These are phyloP conservation scores for Bovichtus diacanthus DNA, from an alignment of 2,797 vertebrate species.

Conservation along the genomic window DNA sequence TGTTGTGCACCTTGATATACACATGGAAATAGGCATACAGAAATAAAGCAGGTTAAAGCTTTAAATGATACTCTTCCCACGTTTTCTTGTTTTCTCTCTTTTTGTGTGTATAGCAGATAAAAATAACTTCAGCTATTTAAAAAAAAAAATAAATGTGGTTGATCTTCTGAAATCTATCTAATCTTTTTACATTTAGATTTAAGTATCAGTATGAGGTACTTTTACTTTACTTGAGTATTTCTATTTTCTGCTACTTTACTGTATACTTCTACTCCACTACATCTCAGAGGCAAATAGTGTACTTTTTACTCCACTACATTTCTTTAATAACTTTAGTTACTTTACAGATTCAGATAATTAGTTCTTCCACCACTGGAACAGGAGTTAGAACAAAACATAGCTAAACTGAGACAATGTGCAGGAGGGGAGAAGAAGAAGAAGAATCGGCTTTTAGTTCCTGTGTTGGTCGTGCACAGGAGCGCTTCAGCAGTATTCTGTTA, in stretches of 20 bases:
- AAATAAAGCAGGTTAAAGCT: background rate
- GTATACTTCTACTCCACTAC: no score
- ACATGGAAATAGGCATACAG: background rate
- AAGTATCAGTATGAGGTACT: no score
- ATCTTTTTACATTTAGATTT: background rate
- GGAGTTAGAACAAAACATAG: no score
- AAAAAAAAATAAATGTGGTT: background rate
- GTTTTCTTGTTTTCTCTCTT: background rate
- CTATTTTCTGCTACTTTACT: no score
- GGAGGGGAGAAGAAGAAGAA: slow-evolving; percentile 1
- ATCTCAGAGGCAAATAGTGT: no score
- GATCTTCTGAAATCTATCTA: background rate
- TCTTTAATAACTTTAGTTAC: no score
- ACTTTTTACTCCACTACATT: no score
- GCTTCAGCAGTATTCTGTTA: background rate
- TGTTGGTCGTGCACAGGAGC: background rate
- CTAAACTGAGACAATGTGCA: background rate
- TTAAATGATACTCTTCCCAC: slow-evolving; percentile 3
- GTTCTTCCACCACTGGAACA: no score
- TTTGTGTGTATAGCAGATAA: background rate
- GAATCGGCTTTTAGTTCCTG: background rate
- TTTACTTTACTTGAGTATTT: no score
- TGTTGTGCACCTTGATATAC: slow-evolving; percentile 5
- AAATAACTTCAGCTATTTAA: background rate
- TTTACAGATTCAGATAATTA: no score